These are phyloP conservation scores for Cyprinus carpio DNA, from an alignment of 2,113 vertebrate genomes.

Conservation along the genomic window DNA sequence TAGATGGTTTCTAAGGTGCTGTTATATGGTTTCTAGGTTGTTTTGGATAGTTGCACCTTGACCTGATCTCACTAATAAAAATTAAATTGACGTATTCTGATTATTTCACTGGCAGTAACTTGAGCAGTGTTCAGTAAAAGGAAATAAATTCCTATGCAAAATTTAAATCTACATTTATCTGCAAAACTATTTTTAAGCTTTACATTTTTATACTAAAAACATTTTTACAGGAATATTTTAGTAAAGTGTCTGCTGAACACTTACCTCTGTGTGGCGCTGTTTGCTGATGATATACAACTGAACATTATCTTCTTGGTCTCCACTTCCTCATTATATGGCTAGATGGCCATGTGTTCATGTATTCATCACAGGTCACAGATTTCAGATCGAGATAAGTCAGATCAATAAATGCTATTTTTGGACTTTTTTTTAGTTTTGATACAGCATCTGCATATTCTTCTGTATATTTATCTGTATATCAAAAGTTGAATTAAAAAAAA, in stretches of 20 bases:
- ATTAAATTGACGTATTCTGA: background rate
- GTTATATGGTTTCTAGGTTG: no score
- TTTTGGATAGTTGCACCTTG: no score
- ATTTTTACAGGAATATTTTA: background rate
- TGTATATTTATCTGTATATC: background rate
- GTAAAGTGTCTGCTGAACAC: background rate
- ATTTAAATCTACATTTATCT: background rate
- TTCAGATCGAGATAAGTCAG: background rate
- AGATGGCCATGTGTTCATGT: background rate
- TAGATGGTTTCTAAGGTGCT: no score
- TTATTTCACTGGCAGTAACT: background rate
- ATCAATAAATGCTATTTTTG: background rate
- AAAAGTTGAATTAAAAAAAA: background rate
- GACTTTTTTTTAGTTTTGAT: background rate
- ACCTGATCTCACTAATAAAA: background rate
- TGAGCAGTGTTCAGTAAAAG: no score
- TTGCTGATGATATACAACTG: background rate
- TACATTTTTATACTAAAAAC: background rate
- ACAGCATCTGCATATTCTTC: background rate
- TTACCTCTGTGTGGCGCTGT: constrained; percentile 5
- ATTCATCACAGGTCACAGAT: background rate
- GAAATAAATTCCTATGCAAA: no score
- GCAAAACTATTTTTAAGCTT: background rate
- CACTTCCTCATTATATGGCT: background rate
- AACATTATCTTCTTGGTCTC: background rate